phyloP scores from a whole-genome alignment of 2,888 invertebrate species.

The Cheilosia urbana region DNA sequence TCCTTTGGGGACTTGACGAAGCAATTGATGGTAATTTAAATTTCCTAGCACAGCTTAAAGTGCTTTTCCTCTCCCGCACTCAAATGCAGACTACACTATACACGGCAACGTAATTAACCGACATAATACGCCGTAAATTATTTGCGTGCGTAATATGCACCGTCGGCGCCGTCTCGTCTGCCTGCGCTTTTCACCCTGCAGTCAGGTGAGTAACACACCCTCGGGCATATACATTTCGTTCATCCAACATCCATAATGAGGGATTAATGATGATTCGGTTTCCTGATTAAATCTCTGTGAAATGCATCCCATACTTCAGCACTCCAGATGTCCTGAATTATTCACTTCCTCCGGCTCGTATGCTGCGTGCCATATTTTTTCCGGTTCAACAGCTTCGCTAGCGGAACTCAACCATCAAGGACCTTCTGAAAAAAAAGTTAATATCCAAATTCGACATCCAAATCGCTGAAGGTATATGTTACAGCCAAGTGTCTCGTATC shows the following conservation, averaged over 20 bases:
- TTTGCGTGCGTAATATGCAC: conserved; percentile 53
- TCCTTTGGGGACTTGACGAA: conserved; percentile 40
- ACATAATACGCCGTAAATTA: conserved; percentile 62
- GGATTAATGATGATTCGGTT: conserved; percentile 59
- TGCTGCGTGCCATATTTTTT: conserved; percentile 10
- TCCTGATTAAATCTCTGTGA: conserved; percentile 59
- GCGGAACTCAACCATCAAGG: conserved; percentile 9
- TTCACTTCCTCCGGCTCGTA: not conserved
- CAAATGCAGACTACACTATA: not conserved
- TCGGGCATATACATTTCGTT: conserved; percentile 10
- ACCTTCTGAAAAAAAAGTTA: conserved; percentile 30
- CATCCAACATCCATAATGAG: conserved; percentile 52
- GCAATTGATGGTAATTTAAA: conserved; percentile 65
- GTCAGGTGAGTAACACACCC: conserved; percentile 25
- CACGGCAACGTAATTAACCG: conserved; percentile 53
- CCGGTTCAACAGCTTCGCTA: conserved; percentile 10
- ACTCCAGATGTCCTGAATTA: conserved; percentile 46
- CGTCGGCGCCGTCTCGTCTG: not conserved
- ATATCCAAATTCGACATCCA: conserved; percentile 57
- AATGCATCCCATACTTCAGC: not conserved
- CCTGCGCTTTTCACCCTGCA: conserved; percentile 17
- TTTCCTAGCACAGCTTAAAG: conserved; percentile 51
- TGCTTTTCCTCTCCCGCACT: conserved; percentile 28
- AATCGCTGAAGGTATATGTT: conserved; percentile 16
- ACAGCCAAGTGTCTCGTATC: conserved; percentile 15